Evolutionary conservation across 2,113 vertebrate genomes (phyloP).

Genomic region (Hippopotamus amphibius): DNA sequence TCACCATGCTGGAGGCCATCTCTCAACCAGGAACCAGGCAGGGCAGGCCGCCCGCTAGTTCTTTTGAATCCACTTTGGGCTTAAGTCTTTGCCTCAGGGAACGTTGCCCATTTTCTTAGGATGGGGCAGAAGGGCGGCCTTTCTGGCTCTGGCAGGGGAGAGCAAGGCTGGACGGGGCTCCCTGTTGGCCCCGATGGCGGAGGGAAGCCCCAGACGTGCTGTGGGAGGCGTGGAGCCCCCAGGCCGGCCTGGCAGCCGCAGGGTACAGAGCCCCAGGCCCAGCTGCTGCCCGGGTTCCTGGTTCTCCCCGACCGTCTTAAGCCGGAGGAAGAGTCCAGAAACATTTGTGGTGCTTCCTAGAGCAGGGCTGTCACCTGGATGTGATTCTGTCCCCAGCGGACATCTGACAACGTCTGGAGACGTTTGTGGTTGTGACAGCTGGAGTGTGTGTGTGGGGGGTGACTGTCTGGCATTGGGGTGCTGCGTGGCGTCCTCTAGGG

Average conservation of each 20-base stretch:
- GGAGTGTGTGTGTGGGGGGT: too few species aligned
- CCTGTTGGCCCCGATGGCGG: neutral
- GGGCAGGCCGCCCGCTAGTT: neutral
- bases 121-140: neutral
- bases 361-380: neutral
- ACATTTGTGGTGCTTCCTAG: neutral
- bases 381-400: neutral
- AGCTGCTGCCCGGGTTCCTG: neutral
- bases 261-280: neutral
- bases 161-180: accelerated
- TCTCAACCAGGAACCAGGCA: neutral
- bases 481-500: accelerated
- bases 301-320: neutral
- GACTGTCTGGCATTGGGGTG: neutral
- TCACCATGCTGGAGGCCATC: neutral
- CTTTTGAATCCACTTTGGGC: neutral
- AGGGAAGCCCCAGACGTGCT: neutral
- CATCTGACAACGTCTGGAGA: neutral
- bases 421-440: neutral
- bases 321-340: neutral
- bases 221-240: neutral
- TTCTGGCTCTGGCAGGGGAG: neutral
- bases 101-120: neutral
- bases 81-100: neutral
- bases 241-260: accelerated